Evolutionary conservation across 2,888 invertebrate genomes (phyloP), one percentile per base, ranked within the genome.

Genomic region (Polyommatus iphigenia): DNA sequence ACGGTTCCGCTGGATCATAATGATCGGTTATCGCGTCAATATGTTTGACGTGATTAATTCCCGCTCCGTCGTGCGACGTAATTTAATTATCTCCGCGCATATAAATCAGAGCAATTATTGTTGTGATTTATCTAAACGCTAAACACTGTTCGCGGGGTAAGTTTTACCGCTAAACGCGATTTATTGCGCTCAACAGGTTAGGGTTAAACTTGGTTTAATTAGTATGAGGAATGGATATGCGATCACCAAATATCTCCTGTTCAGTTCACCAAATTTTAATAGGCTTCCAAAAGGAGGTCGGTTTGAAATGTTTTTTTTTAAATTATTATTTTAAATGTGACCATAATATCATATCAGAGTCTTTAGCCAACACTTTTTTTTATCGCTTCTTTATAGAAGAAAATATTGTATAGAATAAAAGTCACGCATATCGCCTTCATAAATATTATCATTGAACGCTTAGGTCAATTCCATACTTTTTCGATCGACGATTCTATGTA

Each of bases 101-200:
- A 88, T 90, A 90, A 88, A 90, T 90, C 85, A 87, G 81, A 80
- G 80, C 82, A 84, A 85, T 88, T 88, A 90, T 87, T 89, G 84
- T 81, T 85, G 83, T 88, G 87, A 90, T 90, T 90, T 89, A 90
- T 89, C 81, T 82, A 80, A 82, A 80, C 79, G 72, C 72, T 77
- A 77, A 77, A 77, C 50, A 57, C 73, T 54, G 72, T 72, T 77
- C 72, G 77, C 72, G 41, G 36, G 75, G 50, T 46, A 54, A 75
- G 18, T 75, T 29, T 50, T 18, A 24, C 75, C 75, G 24, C 7
- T 75, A 50, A 29, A 24, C 50, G 46, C 15, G 3, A 75, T 50
- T 75, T 75, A 54, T 75, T 50, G 75, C 24, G 18, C 50, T 73
- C 75, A 75, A 75, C 75, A 75, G 54, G 75, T 75, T 71, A 41